These are phyloP conservation scores for Murina feae DNA, from an alignment of 2,113 vertebrate genomes.

Conservation along the genomic window DNA sequence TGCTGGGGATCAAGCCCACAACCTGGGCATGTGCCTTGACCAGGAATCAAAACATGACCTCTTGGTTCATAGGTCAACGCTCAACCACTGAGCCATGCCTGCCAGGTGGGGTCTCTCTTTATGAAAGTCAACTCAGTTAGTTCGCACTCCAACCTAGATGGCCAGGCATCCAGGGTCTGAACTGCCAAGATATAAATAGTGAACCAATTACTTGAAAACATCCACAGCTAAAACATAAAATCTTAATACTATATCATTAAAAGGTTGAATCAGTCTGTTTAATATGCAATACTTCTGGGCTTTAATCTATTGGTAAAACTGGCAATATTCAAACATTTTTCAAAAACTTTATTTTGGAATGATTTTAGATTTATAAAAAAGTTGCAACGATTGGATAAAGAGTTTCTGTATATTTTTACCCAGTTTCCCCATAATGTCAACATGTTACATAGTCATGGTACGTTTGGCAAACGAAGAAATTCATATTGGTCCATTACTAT, in stretches of 20 bases:
- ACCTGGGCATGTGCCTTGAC: too few species aligned
- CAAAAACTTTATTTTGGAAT: neutral
- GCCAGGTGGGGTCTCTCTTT: neutral
- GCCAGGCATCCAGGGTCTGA: neutral
- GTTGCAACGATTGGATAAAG: neutral
- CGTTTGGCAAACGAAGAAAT: slow-evolving; percentile 5
- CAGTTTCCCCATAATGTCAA: neutral
- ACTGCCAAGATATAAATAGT: neutral
- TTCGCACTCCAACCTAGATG: neutral
- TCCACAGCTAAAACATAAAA: neutral
- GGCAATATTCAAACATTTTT: neutral
- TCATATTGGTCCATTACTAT: neutral
- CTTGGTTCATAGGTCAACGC: too few species aligned
- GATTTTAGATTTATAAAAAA: slow-evolving; percentile 4
- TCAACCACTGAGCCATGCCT: too few species aligned
- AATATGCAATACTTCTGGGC: neutral
- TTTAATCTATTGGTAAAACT: slow-evolving; percentile 7
- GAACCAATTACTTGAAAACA: neutral
- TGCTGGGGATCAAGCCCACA: too few species aligned
- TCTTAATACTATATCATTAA: neutral
- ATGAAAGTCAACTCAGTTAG: neutral
- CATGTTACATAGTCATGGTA: neutral
- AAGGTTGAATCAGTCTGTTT: neutral
- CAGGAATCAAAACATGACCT: too few species aligned
- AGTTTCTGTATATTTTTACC: neutral